Conservation (phyloP, 2,888 invertebrate species). For the Phorcus lineatus region DNA sequence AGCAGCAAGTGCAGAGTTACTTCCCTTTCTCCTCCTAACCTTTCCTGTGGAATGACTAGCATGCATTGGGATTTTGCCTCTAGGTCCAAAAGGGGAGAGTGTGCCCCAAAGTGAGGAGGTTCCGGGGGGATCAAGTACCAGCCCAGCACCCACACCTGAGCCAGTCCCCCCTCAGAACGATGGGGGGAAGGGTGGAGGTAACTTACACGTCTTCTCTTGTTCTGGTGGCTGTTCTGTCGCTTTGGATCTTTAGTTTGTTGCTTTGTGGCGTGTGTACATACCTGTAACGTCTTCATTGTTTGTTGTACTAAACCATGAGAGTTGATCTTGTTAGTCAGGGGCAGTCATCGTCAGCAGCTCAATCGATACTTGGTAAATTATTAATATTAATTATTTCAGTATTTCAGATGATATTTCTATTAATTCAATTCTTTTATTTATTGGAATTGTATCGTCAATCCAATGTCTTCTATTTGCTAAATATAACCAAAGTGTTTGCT, state of each 20-base stretch:
- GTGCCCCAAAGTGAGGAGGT: background rate
- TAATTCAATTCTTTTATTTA: too few species aligned
- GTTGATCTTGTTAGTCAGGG: too few species aligned
- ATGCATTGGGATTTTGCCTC: background rate
- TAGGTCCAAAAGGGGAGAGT: background rate
- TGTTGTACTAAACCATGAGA: too few species aligned
- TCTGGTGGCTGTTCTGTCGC: background rate
- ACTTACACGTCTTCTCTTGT: background rate
- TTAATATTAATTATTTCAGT: too few species aligned
- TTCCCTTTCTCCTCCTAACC: too few species aligned
- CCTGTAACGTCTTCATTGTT: background rate
- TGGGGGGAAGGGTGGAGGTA: conserved; percentile 28
- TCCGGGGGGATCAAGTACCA: background rate
- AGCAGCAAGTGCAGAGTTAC: background rate
- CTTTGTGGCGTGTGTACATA: background rate
- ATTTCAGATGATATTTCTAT: too few species aligned
- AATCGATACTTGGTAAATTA: too few species aligned
- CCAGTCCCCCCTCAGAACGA: conserved; percentile 1
- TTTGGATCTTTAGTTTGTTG: background rate
- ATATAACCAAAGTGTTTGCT: too few species aligned
- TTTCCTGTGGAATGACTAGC: too few species aligned
- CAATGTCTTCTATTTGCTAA: too few species aligned
- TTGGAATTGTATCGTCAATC: too few species aligned
- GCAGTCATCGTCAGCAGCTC: too few species aligned
- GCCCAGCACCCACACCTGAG: background rate